Conservation (phyloP, 2,888 invertebrate genomes). For the Caenorhabditis macrosperma region DNA sequence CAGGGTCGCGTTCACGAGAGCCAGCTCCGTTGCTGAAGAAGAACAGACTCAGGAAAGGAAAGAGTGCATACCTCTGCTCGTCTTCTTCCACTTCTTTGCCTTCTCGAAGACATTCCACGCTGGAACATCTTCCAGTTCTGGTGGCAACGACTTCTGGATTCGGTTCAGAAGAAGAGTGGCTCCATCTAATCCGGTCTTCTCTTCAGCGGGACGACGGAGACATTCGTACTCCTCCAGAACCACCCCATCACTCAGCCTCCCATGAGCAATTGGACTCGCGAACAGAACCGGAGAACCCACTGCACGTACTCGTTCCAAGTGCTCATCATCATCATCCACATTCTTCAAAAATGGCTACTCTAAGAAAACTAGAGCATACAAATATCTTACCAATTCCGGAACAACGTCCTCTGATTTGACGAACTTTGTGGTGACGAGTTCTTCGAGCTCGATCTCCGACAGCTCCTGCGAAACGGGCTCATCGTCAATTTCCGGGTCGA, state of each 20-base stretch:
- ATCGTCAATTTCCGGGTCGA: background rate
- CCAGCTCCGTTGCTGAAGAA: slow-evolving; percentile 19
- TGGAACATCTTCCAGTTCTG: background rate
- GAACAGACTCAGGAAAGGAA: background rate
- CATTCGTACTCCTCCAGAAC: slow-evolving; percentile 12
- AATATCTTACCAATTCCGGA: background rate
- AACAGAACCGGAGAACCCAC: background rate
- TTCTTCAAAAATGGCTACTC: too few species aligned
- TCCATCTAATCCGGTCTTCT: background rate
- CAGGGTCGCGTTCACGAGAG: slow-evolving; percentile 11
- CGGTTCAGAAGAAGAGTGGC: background rate
- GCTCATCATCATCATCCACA: too few species aligned
- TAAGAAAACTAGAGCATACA: too few species aligned
- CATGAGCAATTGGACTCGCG: background rate
- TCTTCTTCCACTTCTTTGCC: slow-evolving; percentile 27
- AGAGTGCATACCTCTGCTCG: background rate
- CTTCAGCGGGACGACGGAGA: slow-evolving; percentile 1
- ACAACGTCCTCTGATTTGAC: background rate
- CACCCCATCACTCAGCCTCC: background rate
- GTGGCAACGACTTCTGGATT: background rate
- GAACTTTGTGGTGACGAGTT: slow-evolving; percentile 3
- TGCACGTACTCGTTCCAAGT: background rate
- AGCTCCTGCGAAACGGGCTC: background rate
- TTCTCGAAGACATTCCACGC: slow-evolving; percentile 4
- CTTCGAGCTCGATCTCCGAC: background rate